These are phyloP conservation scores for Bombus affinis DNA, from an alignment of 1,140 invertebrate genomes.

Conservation along the genomic window DNA sequence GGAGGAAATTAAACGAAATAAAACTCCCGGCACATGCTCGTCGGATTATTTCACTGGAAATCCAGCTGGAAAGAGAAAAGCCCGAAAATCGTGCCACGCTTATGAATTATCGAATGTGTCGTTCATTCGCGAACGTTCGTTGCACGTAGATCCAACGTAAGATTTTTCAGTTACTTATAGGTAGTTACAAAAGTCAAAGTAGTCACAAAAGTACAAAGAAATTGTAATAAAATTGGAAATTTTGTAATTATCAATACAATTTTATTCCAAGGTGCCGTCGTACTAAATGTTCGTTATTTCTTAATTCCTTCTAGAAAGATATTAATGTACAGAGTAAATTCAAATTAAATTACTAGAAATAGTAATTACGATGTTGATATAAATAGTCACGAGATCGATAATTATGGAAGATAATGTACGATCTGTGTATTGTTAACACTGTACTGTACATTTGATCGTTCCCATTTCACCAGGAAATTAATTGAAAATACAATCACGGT, in stretches of 20 bases:
- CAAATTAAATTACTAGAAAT: not conserved
- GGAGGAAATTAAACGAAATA: constrained; percentile 53
- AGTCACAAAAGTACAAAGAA: not conserved
- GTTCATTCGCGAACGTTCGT: not conserved
- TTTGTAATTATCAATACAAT: too few species aligned
- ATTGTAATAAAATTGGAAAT: not conserved
- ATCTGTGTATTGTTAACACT: constrained; percentile 5
- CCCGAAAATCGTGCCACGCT: constrained; percentile 8
- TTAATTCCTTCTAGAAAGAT: too few species aligned
- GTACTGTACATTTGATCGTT: constrained; percentile 1
- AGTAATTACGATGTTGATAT: not conserved
- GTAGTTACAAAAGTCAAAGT: not conserved
- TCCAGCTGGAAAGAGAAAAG: not conserved
- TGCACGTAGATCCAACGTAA: not conserved
- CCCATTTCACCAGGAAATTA: not conserved
- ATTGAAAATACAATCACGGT: not conserved
- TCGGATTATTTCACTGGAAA: not conserved
- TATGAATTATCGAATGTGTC: not conserved
- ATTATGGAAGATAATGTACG: constrained; percentile 11
- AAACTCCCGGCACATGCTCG: constrained; percentile 14
- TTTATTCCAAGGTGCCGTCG: too few species aligned
- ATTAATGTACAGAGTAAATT: too few species aligned
- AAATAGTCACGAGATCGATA: not conserved
- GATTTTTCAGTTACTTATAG: not conserved
- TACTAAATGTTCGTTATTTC: too few species aligned